A percentile compares a stretch with the other conserved stretches of the same genome.
These are phyloP conservation scores for Diploscapter pachys DNA, from an alignment of 1,140 invertebrate genomes.

Conservation along the genomic window DNA sequence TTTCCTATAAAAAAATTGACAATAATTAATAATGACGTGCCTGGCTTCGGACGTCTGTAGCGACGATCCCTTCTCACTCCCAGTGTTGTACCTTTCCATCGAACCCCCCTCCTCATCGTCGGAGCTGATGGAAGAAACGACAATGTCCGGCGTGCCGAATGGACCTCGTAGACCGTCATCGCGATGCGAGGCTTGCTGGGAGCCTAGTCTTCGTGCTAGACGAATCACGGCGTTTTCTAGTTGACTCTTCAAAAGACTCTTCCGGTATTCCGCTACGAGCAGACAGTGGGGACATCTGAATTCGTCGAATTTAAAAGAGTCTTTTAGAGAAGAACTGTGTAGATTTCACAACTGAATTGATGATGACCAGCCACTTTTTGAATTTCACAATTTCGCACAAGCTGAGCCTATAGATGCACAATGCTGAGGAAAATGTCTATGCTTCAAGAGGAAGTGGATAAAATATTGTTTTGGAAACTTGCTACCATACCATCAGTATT, in stretches of 20 bases:
- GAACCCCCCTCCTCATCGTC: slow-evolving; percentile 47
- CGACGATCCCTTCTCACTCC: slow-evolving; percentile 36
- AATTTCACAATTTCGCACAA: no score
- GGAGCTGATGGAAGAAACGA: slow-evolving; percentile 55
- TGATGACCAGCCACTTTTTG: no score
- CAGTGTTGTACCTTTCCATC: slow-evolving; percentile 27
- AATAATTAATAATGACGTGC: slow-evolving; percentile 16
- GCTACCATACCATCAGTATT: no score
- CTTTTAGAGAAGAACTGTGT: neutral
- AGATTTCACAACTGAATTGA: neutral
- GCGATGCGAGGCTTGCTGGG: slow-evolving; percentile 2
- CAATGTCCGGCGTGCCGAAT: slow-evolving; percentile 17
- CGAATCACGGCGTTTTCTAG: slow-evolving; percentile 56
- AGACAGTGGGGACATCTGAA: slow-evolving; percentile 45
- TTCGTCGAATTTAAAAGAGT: slow-evolving; percentile 2
- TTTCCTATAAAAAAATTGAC: no score
- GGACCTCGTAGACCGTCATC: slow-evolving; percentile 34
- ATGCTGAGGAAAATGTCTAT: no score
- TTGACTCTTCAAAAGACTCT: slow-evolving; percentile 43
- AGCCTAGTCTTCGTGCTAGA: slow-evolving; percentile 47
- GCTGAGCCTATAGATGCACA: no score
- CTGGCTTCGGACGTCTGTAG: slow-evolving; percentile 39
- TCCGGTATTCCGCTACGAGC: slow-evolving; percentile 43
- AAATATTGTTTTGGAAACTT: no score
- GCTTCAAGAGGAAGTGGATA: no score